phyloP scores from a whole-genome alignment of 1,140 invertebrate genomes.

The Drosophila asahinai region DNA sequence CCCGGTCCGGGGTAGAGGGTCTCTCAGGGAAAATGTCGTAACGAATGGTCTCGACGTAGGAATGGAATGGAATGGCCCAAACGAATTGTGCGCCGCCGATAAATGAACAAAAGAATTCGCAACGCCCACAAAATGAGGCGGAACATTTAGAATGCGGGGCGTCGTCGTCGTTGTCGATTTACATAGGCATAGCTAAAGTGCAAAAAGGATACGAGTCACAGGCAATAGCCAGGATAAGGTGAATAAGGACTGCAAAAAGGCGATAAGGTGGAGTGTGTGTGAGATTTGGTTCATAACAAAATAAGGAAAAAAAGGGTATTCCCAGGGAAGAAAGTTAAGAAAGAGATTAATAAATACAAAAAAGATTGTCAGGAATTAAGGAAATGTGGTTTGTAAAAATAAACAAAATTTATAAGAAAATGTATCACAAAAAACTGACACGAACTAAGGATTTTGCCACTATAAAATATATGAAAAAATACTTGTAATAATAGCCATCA shows the following conservation, averaged over 20 bases:
- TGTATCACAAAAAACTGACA: no score
- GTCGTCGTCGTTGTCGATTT: constrained; percentile 15
- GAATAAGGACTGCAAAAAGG: constrained; percentile 1
- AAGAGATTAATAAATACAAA: no score
- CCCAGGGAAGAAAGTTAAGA: not conserved
- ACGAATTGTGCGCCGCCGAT: constrained; percentile 74
- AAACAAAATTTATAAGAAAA: no score
- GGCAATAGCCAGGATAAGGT: not conserved
- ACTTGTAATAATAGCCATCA: no score
- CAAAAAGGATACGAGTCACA: not conserved
- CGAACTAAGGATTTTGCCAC: no score
- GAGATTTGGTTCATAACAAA: not conserved
- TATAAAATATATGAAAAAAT: no score
- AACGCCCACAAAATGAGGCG: constrained; percentile 57
- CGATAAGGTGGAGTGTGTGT: constrained; percentile 3
- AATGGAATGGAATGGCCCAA: constrained; percentile 51
- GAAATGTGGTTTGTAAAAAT: no score
- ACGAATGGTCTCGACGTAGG: constrained; percentile 45
- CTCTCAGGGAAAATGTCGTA: constrained; percentile 44
- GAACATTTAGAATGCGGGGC: constrained; percentile 30
- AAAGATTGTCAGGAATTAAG: not conserved
- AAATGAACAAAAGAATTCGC: constrained; percentile 71
- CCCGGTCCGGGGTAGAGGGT: not conserved
- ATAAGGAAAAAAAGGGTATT: no score
- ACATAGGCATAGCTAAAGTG: not conserved